These are phyloP conservation scores for Connochaetes taurinus DNA, from an alignment of 2,113 vertebrate genomes.

Conservation along the genomic window DNA sequence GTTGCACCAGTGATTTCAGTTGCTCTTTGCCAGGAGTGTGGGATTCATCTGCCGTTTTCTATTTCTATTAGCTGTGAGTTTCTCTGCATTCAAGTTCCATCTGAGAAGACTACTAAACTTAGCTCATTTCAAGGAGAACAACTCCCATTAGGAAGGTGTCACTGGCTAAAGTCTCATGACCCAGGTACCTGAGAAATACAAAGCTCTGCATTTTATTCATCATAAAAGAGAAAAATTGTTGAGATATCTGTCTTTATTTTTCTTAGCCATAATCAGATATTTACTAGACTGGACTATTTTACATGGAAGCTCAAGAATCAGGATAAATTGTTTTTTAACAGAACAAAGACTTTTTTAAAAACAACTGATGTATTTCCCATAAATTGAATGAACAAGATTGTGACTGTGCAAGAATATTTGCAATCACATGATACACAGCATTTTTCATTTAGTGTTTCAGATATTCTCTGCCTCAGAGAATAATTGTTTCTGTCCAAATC, in stretches of 20 bases:
- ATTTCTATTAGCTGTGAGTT: conserved; percentile 40
- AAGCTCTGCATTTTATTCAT: neutral
- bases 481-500: conserved; percentile 58
- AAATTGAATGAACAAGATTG: conserved; percentile 45
- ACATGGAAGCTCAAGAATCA: neutral
- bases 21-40: neutral
- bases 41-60: conserved; percentile 34
- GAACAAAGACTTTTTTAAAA: neutral
- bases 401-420: conserved; percentile 30
- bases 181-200: neutral
- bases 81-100: conserved; percentile 7
- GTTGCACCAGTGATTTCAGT: neutral
- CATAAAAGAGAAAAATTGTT: neutral
- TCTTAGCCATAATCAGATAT: neutral
- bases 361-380: conserved; percentile 18
- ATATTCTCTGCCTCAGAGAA: neutral
- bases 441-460: conserved; percentile 3
- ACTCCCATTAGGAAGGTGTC: conserved; percentile 6
- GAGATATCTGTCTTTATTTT: neutral
- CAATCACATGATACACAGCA: conserved; percentile 24
- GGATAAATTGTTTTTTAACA: conserved; percentile 25
- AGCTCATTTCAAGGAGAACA: conserved; percentile 34
- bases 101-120: conserved; percentile 30
- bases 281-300: neutral
- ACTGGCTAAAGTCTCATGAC: conserved; percentile 1